Base-by-base conservation (phyloP, 2,888 invertebrate species). In the Tribolium freemani region DNA sequence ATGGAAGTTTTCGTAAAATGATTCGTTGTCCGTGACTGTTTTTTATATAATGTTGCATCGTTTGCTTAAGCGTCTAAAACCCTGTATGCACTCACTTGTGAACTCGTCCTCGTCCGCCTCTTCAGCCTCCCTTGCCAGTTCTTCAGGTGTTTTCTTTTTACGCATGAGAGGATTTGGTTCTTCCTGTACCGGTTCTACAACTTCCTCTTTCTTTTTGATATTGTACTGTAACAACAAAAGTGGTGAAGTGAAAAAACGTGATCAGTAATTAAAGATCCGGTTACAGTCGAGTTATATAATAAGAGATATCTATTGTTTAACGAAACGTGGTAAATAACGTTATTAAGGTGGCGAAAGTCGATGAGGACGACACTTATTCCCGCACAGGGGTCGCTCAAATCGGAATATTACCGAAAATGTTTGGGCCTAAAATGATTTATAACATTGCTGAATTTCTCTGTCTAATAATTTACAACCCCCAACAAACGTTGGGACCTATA, bases 111-210 rank as follows among this genome's bases (percentile, higher is more conserved):
- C 95, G 87, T 97, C 96, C 86, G 94, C 96, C 63, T 94, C 94
- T 88, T 97, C 97, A 54, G 97, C 98, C 87, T 99, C 99, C 53
- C 96, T 94, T 72, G 98, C 98, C 83, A 99, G 88, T 86, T 98
- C 98, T 87, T 98, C 98, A 0, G 98, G 98, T 74, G 98, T 98
- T 88, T 99, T 99, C 90, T 98, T 98, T 91, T 97, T 97, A 87
- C 98, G 94, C 94, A 98, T 98, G 84, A 98, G 90, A 67, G 96
- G 96, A 88, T 96, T 96, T 83, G 95, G 95, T 79, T 95, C 95
- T 88, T 96, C 96, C 83, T 92, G 92, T 76, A 93, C 93, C 85
- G 92, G 92, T 84, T 92, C 92, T 84, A 94, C 94, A 83, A 95
- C 93, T 81, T 95, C 91, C 87, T 97, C 97, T 86, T 98, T 97